Evolutionary conservation across 1,140 invertebrate genomes (phyloP), one percentile per base, ranked within the genome.

Genomic region (Steinernema feltiae): DNA sequence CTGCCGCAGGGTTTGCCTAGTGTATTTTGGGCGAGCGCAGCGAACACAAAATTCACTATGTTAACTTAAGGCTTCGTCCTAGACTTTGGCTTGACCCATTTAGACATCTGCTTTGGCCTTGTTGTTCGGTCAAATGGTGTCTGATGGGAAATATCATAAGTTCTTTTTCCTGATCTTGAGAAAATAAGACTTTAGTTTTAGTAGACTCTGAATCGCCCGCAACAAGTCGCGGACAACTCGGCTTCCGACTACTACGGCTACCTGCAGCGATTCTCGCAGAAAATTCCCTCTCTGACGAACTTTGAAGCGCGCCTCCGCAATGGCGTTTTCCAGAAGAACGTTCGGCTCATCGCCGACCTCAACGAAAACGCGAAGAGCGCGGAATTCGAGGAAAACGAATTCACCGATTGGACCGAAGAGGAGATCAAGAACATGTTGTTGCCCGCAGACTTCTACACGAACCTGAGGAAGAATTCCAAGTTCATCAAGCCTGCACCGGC

Each of bases 351-450:
- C 46, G 27, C 29, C 31, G 73, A 74, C 18, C 24, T 72, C 71
- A 48, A 48, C 1, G 32, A n/a, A 0, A 21, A 24, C n/a, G 29
- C 30, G 3, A 48, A 48, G 18, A 32, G 18, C 0, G 74, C 72
- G 0, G 69, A 77, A 27, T 84, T 76, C 71, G 81, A 77, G 17
- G 53, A 82, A n/a, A 82, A 82, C 74, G 74, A 80, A 18, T 74
- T 82, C 32, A 69, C 81, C 30, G 81, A 82, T 72, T 71, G 71
- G 81, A 78, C 32, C 32, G 83, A 84, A 18, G 74, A 84, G 3
- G 83, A 82, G 71, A 74, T 83, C 73, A 72, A 82, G 72, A 29
- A 76, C 83, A 80, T 85, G 48, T 69, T 82, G 0, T 30, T 83
- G 21, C 81, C 81, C 18, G 2, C 71, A 27, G 81, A 82, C 41